Base-by-base conservation (phyloP, 2,888 invertebrate species). In the Tethea ocularis region DNA sequence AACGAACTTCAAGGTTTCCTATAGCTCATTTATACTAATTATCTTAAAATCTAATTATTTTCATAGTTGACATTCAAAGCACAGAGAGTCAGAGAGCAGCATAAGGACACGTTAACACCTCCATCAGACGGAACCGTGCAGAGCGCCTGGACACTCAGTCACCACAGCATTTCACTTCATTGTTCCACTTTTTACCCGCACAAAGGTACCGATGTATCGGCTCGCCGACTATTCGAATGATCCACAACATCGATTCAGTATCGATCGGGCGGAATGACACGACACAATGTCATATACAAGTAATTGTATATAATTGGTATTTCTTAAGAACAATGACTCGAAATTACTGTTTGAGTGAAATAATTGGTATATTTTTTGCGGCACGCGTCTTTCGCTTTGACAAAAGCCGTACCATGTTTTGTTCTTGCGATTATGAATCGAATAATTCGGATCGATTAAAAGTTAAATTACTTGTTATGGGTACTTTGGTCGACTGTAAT, bases 221-320 rank as follows among this genome's bases (percentile, higher is more conserved):
- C 79, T 65, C 85, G 82, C 78, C 62, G 78, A 74, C 73, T 78
- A 89, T 87, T 76, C 83, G 69, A 86, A 80, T 74, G 80, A 88
- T 88, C 82, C 82, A 69, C 46, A n/a, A 75, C 80, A 85, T 87
- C 88, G 88, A 90, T 84, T 80, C 86, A 78, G 81, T 84, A 89
- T 90, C 90, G 91, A 90, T 88, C 84, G 78, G 69, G 68, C 66
- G 86, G 89, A 84, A 91, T 88, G 87, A 70, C 75, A 81, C 74
- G 71, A 83, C 84, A 89, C 89, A 89, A 83, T 91, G 91, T 91
- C 89, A 88, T 90, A 91, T 90, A 89, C 87, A 78, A 79, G 90
- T 92, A 93, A 92, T 93, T 91, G 91, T 91, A 91, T 89, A 90
- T 93, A 93, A 93, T 93, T 92, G 91, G 88, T 85, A 86, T 89